A percentile compares a stretch with the other conserved stretches of the same genome.
Evolutionary conservation across 2,113 vertebrate species (phyloP).

Genomic region (Panthera leo): DNA sequence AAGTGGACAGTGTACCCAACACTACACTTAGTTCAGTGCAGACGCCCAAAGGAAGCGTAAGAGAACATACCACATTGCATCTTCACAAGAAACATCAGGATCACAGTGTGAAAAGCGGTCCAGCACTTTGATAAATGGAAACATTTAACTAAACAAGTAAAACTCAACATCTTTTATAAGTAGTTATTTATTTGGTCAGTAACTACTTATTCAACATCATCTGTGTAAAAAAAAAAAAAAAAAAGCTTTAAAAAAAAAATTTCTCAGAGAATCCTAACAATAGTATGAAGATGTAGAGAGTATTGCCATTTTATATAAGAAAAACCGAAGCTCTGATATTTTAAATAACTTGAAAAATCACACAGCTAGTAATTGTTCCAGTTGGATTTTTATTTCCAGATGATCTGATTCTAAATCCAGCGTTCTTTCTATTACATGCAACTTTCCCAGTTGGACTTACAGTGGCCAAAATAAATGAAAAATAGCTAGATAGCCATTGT

Average conservation of each 20-base stretch:
- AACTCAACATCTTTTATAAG: neutral
- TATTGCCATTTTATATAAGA: neutral
- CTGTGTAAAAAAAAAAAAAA: neutral
- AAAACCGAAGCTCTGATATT: neutral
- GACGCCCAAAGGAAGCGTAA: neutral
- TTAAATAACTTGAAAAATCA: neutral
- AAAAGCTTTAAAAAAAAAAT: neutral
- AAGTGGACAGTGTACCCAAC: rapidly evolving
- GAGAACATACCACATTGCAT: neutral
- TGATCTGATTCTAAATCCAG: neutral
- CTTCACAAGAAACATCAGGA: neutral
- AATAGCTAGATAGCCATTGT: neutral
- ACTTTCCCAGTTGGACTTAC: neutral
- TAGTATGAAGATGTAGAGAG: neutral
- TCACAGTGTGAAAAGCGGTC: neutral
- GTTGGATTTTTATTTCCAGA: neutral
- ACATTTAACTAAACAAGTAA: neutral
- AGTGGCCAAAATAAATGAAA: neutral
- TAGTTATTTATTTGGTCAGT: neutral
- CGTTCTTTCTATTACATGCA: neutral
- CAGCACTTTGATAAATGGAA: neutral
- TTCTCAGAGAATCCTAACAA: neutral
- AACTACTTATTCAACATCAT: neutral
- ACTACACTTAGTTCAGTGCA: neutral
- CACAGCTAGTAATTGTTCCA: neutral